Percentiles rank a stretch among this genome's conserved stretches.
phyloP scores from a whole-genome alignment of 2,797 vertebrate genomes.

The Eleutherodactylus coqui region DNA sequence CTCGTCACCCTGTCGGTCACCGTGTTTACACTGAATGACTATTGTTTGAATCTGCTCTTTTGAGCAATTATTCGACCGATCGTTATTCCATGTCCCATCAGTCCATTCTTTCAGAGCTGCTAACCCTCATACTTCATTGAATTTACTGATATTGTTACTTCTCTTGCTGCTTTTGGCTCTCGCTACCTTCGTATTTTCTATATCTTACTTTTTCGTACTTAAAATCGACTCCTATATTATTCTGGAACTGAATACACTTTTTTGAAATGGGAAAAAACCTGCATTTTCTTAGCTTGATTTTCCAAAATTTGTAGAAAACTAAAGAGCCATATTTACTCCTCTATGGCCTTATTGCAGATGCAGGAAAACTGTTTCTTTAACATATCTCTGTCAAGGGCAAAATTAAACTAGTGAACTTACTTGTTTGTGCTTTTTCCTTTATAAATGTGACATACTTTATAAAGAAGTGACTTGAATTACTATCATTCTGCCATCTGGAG shows the following conservation, averaged over 20 bases:
- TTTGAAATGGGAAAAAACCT: background rate
- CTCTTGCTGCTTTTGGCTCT: background rate
- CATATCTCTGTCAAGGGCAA: slow-evolving; percentile 47
- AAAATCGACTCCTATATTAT: background rate
- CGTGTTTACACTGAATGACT: too few relatives aligned
- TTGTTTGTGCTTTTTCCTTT: slow-evolving; percentile 26
- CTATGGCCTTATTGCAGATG: background rate
- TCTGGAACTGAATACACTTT: background rate
- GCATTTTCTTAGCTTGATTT: background rate
- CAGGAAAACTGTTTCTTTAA: background rate
- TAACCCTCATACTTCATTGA: background rate
- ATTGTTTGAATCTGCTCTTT: too few relatives aligned
- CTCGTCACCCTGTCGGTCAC: too few relatives aligned
- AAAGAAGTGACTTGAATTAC: slow-evolving; percentile 69
- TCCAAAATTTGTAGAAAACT: background rate
- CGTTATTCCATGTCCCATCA: background rate
- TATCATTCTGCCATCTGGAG: slow-evolving; percentile 75
- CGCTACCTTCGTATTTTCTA: background rate
- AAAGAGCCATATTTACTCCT: background rate
- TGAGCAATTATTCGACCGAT: too few relatives aligned
- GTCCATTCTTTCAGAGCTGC: too few relatives aligned
- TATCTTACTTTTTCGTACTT: background rate
- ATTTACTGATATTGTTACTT: too few relatives aligned
- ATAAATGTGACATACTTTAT: slow-evolving; percentile 29
- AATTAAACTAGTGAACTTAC: slow-evolving; percentile 38